Conservation (phyloP, 2,888 invertebrate genomes). For the Exephanes ischioxanthus region DNA sequence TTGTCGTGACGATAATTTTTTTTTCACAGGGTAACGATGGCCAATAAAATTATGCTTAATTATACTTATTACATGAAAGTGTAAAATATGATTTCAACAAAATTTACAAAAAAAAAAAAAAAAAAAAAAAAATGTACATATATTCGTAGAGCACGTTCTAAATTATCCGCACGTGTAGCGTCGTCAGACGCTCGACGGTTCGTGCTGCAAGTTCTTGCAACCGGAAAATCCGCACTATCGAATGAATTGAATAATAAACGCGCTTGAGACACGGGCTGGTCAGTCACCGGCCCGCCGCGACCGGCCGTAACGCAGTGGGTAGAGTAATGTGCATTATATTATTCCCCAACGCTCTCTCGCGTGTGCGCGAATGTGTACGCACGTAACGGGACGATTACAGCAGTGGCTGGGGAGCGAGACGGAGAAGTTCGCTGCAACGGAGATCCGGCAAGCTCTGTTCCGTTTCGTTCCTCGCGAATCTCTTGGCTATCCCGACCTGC, state of each 20-base stretch:
- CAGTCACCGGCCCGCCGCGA: neutral
- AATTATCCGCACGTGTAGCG: neutral
- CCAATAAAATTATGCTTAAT: neutral
- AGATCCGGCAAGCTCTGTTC: slow-evolving; percentile 45
- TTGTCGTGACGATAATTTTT: neutral
- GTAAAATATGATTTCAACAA: neutral
- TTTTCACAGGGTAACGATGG: neutral
- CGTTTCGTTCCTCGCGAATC: slow-evolving; percentile 50
- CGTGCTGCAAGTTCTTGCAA: neutral
- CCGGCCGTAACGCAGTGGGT: slow-evolving; percentile 8
- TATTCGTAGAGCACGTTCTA: neutral
- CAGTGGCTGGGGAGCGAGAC: neutral
- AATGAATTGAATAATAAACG: slow-evolving; percentile 49
- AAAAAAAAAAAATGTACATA: neutral
- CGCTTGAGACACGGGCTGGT: slow-evolving; percentile 22
- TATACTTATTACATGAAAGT: neutral
- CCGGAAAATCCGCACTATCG: slow-evolving; percentile 59
- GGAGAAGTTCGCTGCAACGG: slow-evolving; percentile 28
- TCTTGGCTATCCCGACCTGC: slow-evolving; percentile 25
- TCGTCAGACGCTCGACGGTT: too few relatives aligned
- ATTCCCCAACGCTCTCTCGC: slow-evolving; percentile 37
- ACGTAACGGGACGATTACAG: slow-evolving; percentile 44
- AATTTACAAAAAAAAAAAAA: too few relatives aligned
- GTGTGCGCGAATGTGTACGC: slow-evolving; percentile 27
- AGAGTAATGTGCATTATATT: slow-evolving; percentile 44